Conservation (phyloP, 2,888 invertebrate genomes). For the Troglohyphantes excavatus region DNA sequence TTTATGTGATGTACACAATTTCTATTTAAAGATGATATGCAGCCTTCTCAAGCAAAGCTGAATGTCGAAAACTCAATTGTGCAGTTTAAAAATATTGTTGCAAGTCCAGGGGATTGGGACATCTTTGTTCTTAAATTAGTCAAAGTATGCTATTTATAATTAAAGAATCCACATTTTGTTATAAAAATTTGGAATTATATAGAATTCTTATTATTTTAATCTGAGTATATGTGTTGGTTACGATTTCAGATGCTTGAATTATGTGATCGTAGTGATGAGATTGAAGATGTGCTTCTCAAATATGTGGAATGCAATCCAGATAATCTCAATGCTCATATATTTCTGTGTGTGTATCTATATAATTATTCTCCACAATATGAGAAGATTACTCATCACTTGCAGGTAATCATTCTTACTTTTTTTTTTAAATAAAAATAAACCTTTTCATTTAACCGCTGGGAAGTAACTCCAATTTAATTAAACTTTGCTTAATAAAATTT, state of each 20-base stretch:
- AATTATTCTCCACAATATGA: conserved; percentile 22
- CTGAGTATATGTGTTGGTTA: background rate
- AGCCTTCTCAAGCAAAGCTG: background rate
- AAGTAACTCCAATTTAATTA: no score
- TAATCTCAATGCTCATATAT: conserved; percentile 62
- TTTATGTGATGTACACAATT: background rate
- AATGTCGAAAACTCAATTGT: background rate
- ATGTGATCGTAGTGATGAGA: conserved; percentile 29
- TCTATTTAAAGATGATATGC: conserved; percentile 14
- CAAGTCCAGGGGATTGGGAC: conserved; percentile 51
- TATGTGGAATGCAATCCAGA: conserved; percentile 48
- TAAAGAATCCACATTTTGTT: background rate
- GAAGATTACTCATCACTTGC: conserved; percentile 19
- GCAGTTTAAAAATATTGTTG: conserved; percentile 13
- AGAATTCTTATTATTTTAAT: no score
- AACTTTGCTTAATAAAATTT: no score
- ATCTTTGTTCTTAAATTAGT: conserved; percentile 69
- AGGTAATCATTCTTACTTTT: conserved; percentile 18
- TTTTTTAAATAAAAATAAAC: no score
- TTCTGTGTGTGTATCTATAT: conserved; percentile 47
- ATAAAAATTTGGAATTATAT: background rate
- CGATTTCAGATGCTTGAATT: conserved; percentile 38
- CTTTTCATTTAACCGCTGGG: no score
- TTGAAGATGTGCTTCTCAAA: conserved; percentile 37
- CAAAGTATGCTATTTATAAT: conserved; percentile 36